Evolutionary conservation across 2,797 vertebrate species (phyloP), one percentile per base, ranked within the genome.

Genomic region (Mareca penelope): DNA sequence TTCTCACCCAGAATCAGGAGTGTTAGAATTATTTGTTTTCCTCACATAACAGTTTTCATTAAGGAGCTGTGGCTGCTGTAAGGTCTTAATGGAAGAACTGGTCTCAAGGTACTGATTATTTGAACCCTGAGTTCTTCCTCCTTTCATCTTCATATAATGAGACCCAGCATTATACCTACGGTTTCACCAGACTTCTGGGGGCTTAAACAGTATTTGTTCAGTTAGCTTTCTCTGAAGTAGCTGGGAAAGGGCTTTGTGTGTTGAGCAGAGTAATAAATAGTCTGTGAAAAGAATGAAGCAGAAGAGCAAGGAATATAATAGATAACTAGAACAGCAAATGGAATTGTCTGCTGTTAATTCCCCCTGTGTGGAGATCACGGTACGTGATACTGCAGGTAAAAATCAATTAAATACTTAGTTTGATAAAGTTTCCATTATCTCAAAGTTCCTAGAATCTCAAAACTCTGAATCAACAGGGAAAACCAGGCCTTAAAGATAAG

Each of bases 251-350:
- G 72, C 65, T 90, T 68, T 87, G 44, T 80, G 48, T 50, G 17
- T 55, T 92, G 65, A 88, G 79, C 69, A 89, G 65, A 63, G 91
- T 77, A 91, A 68, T 77, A 83, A 96, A 78, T 76, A 72, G 59
- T 67, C 57, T 31, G 56, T 68, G 80, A 50, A 81, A 88, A 72
- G 82, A 48, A 42, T 8, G 70, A 56, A 81, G 50, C 61, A 65
- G 77, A 69, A 70, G 53, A 89, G 85, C 79, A 65, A 76, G 91
- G 77, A 72, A 59, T 85, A 7, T 26, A 60, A 85, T 4, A 64
- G 84, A 16, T n/a, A 53, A 92, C 79, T 40, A n/a, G 84, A 88
- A 22, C 26, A 59, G 65, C 1, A 4, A 50, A 56, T 73, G 23
- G 67, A 63, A 85, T 40, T 69, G 69, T 83, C 72, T 42, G 40